Evolutionary conservation across 1,140 invertebrate genomes (phyloP), one percentile per base, ranked within the genome.

Genomic region (Augochlora pura): DNA sequence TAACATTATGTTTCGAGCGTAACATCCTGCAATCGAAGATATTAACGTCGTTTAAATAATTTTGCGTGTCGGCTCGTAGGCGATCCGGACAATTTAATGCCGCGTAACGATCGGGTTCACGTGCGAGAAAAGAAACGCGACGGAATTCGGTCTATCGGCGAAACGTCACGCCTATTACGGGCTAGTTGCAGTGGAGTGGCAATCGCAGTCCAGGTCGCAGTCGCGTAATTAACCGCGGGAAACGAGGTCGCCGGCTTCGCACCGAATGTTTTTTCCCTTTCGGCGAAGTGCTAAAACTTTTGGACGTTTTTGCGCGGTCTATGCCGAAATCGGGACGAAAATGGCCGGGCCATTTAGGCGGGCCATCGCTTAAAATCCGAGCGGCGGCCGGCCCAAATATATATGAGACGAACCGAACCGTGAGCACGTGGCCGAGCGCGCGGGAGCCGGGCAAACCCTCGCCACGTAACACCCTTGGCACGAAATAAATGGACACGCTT

Each of bases 201-300:
- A 32, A 32, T 32, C 32, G 32, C 32, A 32, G 32, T 32, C 32
- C 1, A 1, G 4, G 32, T 32, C 32, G 32, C 42, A 10, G 42
- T 46, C 57, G 79, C 66, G 80, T 80, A 82, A 82, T 74, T 82
- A 82, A 42, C 69, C 57, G 54, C 38, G 46, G 39, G 25, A 74
- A 82, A 82, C 77, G 42, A 49, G 77, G 70, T 82, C 80, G 68
- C 32, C 63, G 64, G 10, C 49, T 69, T 73, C 72, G 72, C 57
- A 46, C 64, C 64, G 27, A 74, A 80, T 68, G 54, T 82, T 80
- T 42, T 32, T 52, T 74, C n/a, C 27, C 60, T 80, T 59, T 57
- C 63, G 63, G 39, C 80, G 18, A 82, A 77, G 49, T 80, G 78
- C 69, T 77, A 60, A 65, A 42, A 42, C 38, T 65, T 65, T 65